Evolutionary conservation across 2,888 invertebrate species (phyloP).

Genomic region (Zaprionus obscuricornis): DNA sequence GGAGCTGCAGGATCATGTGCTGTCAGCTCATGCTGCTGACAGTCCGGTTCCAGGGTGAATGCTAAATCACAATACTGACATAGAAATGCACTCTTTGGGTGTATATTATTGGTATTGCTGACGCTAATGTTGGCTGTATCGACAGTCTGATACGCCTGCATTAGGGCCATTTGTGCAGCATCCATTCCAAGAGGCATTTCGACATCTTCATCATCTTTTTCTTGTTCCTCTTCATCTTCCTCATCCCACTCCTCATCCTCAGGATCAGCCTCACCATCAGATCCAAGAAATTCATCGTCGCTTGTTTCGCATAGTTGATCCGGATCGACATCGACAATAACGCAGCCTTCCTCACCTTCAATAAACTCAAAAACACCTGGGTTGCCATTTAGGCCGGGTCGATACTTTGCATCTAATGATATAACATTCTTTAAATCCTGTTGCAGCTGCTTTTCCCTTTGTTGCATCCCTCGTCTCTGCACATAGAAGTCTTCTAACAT

Average conservation of each 20-base stretch:
- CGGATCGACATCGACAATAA: conserved; percentile 89
- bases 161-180: conserved; percentile 51
- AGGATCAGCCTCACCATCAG: conserved; percentile 61
- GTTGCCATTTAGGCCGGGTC: conserved; percentile 79
- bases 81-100: conserved; percentile 86
- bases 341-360: conserved; percentile 77
- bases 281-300: conserved; percentile 84
- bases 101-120: conserved; percentile 23
- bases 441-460: conserved; percentile 87
- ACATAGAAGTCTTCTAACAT: conserved; percentile 88
- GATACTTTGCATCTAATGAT: conserved; percentile 52
- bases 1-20: conserved; percentile 85
- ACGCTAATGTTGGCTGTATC: too few relatives aligned
- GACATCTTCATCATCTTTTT: conserved; percentile 48
- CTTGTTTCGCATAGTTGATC: conserved; percentile 87
- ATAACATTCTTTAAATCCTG: conserved; percentile 79
- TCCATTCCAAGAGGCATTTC: conserved; percentile 64
- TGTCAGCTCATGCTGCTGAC: conserved; percentile 86
- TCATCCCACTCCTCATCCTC: conserved; percentile 56
- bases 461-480: conserved; percentile 87
- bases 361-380: conserved; percentile 80
- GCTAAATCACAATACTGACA: conserved; percentile 90
- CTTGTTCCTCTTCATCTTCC: conserved; percentile 62
- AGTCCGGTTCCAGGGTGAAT: conserved; percentile 87
- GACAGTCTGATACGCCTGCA: conserved; percentile 34